phyloP scores from a whole-genome alignment of 1,140 invertebrate genomes.

The Ceratina japonica region DNA sequence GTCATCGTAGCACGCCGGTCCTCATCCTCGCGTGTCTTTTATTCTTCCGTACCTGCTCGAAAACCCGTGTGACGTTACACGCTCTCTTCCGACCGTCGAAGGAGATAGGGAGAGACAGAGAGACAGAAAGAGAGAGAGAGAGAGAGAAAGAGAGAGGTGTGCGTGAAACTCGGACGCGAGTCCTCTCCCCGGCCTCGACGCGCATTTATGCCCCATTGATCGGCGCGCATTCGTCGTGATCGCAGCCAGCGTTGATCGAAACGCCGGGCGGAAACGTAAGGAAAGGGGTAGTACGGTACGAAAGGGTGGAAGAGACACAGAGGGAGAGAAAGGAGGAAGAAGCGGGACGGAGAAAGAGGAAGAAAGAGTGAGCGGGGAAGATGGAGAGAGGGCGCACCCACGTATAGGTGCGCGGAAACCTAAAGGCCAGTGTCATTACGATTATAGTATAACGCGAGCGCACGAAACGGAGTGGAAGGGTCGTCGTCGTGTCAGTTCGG shows the following conservation, averaged over 20 bases:
- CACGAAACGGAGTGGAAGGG: constrained; percentile 33
- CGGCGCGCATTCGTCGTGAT: constrained; percentile 50
- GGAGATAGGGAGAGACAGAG: too few relatives aligned
- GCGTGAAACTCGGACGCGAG: neutral
- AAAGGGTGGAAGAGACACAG: constrained; percentile 7
- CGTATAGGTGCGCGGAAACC: constrained; percentile 28
- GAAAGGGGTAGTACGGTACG: constrained; percentile 11
- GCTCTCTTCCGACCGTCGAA: neutral
- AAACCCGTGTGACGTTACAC: constrained; percentile 23
- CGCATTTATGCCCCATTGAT: constrained; percentile 54
- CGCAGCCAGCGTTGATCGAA: constrained; percentile 49
- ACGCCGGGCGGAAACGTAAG: constrained; percentile 19
- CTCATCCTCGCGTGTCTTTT: neutral
- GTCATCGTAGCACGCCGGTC: constrained; percentile 25
- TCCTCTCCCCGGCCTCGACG: neutral
- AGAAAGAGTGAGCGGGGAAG: constrained; percentile 21
- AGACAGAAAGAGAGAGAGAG: too few relatives aligned
- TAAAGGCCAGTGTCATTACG: constrained; percentile 48
- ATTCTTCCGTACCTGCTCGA: constrained; percentile 4
- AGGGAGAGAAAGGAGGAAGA: neutral
- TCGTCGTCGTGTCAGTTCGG: constrained; percentile 24
- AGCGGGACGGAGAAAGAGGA: neutral
- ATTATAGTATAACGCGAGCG: constrained; percentile 20
- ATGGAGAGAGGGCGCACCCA: constrained; percentile 36
- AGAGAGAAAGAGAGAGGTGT: constrained; percentile 1